Base-by-base conservation (phyloP, 2,113 vertebrate genomes). In the Cyprinodon brontotheroides region DNA sequence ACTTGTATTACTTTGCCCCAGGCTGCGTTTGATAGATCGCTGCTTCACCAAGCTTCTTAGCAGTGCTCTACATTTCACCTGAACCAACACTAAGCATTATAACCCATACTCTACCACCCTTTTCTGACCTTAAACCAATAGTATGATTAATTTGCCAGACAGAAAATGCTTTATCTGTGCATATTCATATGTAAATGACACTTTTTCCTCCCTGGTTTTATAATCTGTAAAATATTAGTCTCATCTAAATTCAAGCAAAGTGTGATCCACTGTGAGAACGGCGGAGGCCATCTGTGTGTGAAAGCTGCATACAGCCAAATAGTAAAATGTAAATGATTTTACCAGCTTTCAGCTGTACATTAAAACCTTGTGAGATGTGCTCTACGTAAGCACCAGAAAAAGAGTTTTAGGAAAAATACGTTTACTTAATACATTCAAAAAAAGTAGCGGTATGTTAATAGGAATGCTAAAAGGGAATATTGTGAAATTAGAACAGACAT, bases 1-100 rank as follows among this genome's bases (percentile, higher is more conserved):
- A 61, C 76, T 76, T 80, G 83, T 80, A 85, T 89, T 83, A 69
- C 75, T 37, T 38, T 9, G 75, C 85, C 78, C 63, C 68, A 64
- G 88, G 87, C 74, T 63, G 72, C 29, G 41, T 36, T 70, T 77
- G 77, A 81, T 75, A 59, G 22, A 86, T 78, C 20, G 13, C 53
- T 14, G 65, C 65, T 36, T 67, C 74, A 73, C 78, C 1, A 57
- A 4, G 73, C 71, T 69, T 59, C 78, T 72, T 11, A 64, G 84
- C 40, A 48, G 3, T 29, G 60, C 71, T 61, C 63, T 39, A 3
- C 59, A 57, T 60, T 68, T 66, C 81, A 70, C 47, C 65, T 38
- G 38, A 36, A 4, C 69, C 63, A 59, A 79, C 61, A 67, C 63
- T 80, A 45, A 62, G 38, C 40, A 7, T 68, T 72, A 65, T 39